Base-by-base conservation (phyloP, 1,140 invertebrate species). In the Drosophila suzukii region DNA sequence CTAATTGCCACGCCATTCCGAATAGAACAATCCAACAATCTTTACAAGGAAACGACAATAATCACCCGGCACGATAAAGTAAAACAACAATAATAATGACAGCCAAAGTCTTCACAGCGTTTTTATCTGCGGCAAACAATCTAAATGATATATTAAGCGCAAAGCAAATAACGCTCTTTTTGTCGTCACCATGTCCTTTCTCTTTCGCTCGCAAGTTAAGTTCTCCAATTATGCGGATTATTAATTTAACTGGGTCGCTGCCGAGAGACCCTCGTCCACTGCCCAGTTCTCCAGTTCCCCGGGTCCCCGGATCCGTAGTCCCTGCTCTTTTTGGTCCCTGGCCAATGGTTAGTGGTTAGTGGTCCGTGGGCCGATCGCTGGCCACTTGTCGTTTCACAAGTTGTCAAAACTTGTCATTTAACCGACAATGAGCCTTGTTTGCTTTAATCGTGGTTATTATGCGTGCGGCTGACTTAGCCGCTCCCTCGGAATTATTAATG, bases 351-450 rank as follows among this genome's bases (percentile, higher is more conserved):
- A n/a, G 30, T 61, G 39, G 36, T 6, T 38, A 17, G 27, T 38
- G 49, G 41, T 54, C 56, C 65, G 71, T 34, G 55, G 55, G 49
- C 57, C 71, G 68, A 75, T 77, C 74, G 62, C 44, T 67, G 84
- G 73, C 84, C 85, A 84, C 80, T 89, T 89, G 84, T 89, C 85
- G 83, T 90, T 91, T 91, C 78, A 91, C 90, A 90, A 90, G 83
- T 91, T 91, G 90, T 91, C 90, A 91, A 91, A 91, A 91, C 83
- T 91, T 91, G 90, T 91, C 90, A 91, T 91, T 91, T 91, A 91
- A 90, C 90, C 90, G 90, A 91, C 90, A 91, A 91, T 91, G 88
- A 91, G 77, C 86, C 86, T 91, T 90, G 90, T 91, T 91, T 85
- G 91, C 81, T 91, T 91, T 91, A 91, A 91, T 91, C 90, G 90